Conservation (phyloP, 2,113 vertebrate species). For the Anarhynchus alexandrinus region DNA sequence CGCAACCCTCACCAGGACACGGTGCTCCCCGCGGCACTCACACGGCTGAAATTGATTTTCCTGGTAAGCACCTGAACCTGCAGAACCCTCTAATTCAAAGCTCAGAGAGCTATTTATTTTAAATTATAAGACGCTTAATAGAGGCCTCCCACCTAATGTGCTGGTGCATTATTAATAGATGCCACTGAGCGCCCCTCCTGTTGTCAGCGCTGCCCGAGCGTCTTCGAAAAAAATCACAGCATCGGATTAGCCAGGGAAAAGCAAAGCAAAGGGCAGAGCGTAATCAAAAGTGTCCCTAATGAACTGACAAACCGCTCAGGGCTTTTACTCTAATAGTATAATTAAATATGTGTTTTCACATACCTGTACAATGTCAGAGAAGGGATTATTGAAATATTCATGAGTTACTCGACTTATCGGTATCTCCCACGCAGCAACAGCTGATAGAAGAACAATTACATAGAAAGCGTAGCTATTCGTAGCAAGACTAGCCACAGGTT, state of each 20-base stretch:
- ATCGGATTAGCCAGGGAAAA: not conserved
- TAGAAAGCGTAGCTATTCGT: not conserved
- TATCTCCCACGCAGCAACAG: not conserved
- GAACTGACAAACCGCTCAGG: not conserved
- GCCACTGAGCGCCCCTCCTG: not conserved
- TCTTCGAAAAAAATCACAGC: not conserved
- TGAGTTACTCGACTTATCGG: not conserved
- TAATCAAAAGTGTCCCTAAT: not conserved
- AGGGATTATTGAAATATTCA: not conserved
- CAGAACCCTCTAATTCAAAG: not conserved
- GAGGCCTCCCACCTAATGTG: not conserved
- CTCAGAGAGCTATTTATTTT: not conserved
- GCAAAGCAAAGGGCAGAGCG: not conserved
- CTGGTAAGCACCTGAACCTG: not conserved
- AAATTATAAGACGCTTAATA: not conserved
- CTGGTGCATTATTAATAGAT: not conserved
- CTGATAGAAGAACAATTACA: not conserved
- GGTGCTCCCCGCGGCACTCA: fast-evolving
- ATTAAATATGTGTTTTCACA: not conserved
- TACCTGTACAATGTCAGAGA: not conserved
- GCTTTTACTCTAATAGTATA: not conserved
- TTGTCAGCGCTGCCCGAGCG: not conserved
- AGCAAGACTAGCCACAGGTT: not conserved
- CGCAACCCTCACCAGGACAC: fast-evolving
- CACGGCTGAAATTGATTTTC: fast-evolving